Conservation (phyloP, 2,888 invertebrate genomes). For the Tetragnatha montana region DNA sequence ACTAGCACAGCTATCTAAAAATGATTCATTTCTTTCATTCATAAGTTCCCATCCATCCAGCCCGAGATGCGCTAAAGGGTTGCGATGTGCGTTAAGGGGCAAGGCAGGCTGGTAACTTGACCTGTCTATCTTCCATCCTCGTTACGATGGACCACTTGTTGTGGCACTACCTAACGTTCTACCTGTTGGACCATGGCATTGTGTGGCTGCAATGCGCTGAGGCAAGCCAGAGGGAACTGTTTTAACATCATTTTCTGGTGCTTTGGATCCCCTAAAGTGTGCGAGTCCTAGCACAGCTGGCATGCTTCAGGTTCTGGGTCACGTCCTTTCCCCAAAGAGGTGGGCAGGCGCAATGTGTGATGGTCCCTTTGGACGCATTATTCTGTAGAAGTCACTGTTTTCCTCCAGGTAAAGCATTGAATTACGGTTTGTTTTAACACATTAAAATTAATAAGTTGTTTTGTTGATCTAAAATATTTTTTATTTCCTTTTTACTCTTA, state of each 20-base stretch:
- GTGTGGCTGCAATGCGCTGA: constrained; percentile 40
- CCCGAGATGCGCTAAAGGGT: constrained; percentile 63
- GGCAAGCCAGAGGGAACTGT: constrained; percentile 55
- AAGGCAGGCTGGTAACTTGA: constrained; percentile 52
- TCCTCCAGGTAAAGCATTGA: constrained; percentile 63
- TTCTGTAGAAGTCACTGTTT: constrained; percentile 57
- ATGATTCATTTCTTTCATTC: constrained; percentile 69
- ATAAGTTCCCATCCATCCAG: constrained; percentile 69
- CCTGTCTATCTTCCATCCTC: constrained; percentile 47
- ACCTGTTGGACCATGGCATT: constrained; percentile 44
- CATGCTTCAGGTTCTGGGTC: constrained; percentile 45
- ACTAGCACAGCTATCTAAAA: constrained; percentile 64
- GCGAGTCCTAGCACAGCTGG: constrained; percentile 41
- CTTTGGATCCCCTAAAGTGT: constrained; percentile 42
- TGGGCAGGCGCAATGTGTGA: constrained; percentile 49
- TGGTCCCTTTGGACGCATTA: constrained; percentile 56
- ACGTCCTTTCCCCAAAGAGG: constrained; percentile 34
- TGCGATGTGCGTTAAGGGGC: constrained; percentile 63
- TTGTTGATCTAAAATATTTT: background rate
- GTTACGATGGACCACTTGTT: constrained; percentile 59
- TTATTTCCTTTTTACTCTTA: background rate
- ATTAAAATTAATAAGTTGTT: constrained; percentile 2
- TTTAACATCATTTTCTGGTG: constrained; percentile 30
- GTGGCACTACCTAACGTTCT: constrained; percentile 48
- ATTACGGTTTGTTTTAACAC: constrained; percentile 65